Percentiles rank a stretch among this genome's conserved stretches.
Conservation (phyloP, 2,888 invertebrate genomes). For the Druceiella hillmani region DNA sequence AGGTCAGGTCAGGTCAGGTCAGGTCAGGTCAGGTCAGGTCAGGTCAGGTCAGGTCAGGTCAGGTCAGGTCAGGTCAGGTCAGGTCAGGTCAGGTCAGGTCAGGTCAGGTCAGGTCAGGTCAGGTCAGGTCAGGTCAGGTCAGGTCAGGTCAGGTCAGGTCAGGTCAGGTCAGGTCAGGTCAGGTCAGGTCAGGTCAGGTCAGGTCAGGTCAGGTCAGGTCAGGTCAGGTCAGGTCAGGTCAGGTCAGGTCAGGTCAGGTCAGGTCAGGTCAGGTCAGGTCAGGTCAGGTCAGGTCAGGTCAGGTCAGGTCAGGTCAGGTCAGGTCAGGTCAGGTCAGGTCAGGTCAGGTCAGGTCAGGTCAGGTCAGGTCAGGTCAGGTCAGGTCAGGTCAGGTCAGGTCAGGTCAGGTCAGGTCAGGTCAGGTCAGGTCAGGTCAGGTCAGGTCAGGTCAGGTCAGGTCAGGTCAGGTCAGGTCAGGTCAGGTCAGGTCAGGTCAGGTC, state of each 20-base stretch:
- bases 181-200: conserved; percentile 3
- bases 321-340: conserved; percentile 3
- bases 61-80: conserved; percentile 13
- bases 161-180: conserved; percentile 3
- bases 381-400: conserved; percentile 3
- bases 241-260: conserved; percentile 3
- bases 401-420: conserved; percentile 3
- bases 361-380: conserved; percentile 3
- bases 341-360: conserved; percentile 3
- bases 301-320: conserved; percentile 3
- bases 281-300: conserved; percentile 3
- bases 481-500: conserved; percentile 3
- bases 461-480: conserved; percentile 3
- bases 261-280: conserved; percentile 3
- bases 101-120: conserved; percentile 9
- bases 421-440: conserved; percentile 3
- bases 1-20: background rate
- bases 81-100: conserved; percentile 13
- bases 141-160: conserved; percentile 9
- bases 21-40: conserved; percentile 12
- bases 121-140: conserved; percentile 9
- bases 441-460: conserved; percentile 3
- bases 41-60: conserved; percentile 13
- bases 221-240: conserved; percentile 3
- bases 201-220: conserved; percentile 3